Conservation (phyloP, 2,113 vertebrate species). For the Tachysurus fulvidraco region DNA sequence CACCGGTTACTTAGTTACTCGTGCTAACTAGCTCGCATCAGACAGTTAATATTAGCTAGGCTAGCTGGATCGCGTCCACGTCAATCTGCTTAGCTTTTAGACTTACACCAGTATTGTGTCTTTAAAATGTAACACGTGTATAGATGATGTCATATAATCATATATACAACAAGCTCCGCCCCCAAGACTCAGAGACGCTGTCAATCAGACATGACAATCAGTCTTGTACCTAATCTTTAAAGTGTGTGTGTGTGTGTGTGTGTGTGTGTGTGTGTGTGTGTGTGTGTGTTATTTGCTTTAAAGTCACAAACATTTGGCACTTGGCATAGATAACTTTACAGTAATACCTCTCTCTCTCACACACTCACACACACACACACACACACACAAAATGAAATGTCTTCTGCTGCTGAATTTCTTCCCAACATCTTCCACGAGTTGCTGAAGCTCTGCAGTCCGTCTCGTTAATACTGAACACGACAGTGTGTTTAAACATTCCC, state of each 20-base stretch:
- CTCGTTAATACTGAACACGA: constrained; percentile 3
- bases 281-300: constrained; percentile 8
- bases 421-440: not conserved
- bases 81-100: not conserved
- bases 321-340: constrained; percentile 14
- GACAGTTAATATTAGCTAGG: not conserved
- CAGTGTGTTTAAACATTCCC: no score
- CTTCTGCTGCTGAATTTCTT: not conserved
- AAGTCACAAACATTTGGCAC: constrained; percentile 42
- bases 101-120: not conserved
- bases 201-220: not conserved
- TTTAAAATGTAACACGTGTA: not conserved
- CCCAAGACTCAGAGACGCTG: not conserved
- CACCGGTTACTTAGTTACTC: not conserved
- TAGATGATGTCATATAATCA: not conserved
- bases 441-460: not conserved
- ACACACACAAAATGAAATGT: not conserved
- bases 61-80: not conserved
- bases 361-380: not conserved
- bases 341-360: not conserved
- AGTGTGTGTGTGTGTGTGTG: not conserved
- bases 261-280: no score
- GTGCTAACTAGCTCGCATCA: not conserved
- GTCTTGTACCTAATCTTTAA: not conserved
- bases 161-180: not conserved